Conservation (phyloP, 1,140 invertebrate genomes). For the Mactra quadrangularis region DNA sequence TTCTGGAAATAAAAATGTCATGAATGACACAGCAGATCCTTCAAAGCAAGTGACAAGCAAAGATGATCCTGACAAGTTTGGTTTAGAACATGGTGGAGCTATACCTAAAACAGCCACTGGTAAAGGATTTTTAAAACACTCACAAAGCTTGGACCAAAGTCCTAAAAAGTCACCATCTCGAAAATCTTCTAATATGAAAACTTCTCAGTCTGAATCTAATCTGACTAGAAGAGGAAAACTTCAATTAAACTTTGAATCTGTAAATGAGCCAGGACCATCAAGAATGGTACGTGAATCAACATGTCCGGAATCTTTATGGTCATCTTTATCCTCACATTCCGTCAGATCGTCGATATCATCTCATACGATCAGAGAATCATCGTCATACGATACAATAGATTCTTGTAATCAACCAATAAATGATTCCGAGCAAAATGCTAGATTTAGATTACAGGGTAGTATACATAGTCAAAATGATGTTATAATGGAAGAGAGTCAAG, state of each 20-base stretch:
- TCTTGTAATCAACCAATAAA: not conserved
- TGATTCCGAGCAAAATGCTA: slow-evolving; percentile 17
- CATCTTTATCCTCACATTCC: slow-evolving; percentile 43
- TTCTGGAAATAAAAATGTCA: slow-evolving; percentile 14
- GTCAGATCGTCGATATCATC: slow-evolving; percentile 47
- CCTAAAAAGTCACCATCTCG: slow-evolving; percentile 39
- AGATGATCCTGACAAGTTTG: slow-evolving; percentile 43
- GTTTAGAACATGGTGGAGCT: slow-evolving; percentile 38
- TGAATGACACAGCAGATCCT: not conserved
- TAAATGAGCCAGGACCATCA: slow-evolving; percentile 55
- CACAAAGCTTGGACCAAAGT: slow-evolving; percentile 56
- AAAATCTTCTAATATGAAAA: slow-evolving; percentile 51
- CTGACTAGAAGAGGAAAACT: slow-evolving; percentile 45
- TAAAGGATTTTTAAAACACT: slow-evolving; percentile 46
- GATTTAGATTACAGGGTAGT: slow-evolving; percentile 29
- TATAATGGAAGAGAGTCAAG: slow-evolving; percentile 57
- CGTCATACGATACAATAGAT: slow-evolving; percentile 34
- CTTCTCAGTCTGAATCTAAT: slow-evolving; percentile 53
- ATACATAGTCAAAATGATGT: slow-evolving; percentile 51
- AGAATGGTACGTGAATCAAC: slow-evolving; percentile 24
- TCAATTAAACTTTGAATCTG: slow-evolving; percentile 46
- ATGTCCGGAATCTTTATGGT: slow-evolving; percentile 11
- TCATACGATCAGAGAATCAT: slow-evolving; percentile 20
- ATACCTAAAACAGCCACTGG: slow-evolving; percentile 36
- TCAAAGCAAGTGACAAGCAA: not conserved